phyloP scores from a whole-genome alignment of 1,140 invertebrate genomes.

The Trachymyrmex cornetzi region DNA sequence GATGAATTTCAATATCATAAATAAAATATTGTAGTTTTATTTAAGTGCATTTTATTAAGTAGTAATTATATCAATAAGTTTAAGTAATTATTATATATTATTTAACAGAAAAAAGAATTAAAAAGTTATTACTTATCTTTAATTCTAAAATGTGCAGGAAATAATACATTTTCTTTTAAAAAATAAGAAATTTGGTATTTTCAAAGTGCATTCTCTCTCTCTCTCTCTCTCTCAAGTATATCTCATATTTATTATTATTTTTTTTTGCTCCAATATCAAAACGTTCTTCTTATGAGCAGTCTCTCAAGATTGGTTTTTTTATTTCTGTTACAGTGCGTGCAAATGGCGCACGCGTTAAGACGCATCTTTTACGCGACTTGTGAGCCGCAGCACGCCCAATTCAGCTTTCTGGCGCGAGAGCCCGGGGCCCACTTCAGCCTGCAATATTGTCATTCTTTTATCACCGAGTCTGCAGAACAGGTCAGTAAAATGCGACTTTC shows the following conservation, averaged over 20 bases:
- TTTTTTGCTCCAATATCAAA: background rate
- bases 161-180: background rate
- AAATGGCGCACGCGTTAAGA: constrained; percentile 94
- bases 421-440: constrained; percentile 91
- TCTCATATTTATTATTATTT: too few relatives aligned
- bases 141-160: too few relatives aligned
- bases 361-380: constrained; percentile 95
- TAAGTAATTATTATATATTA: background rate
- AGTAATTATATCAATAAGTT: background rate
- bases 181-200: background rate
- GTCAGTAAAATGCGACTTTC: constrained; percentile 85
- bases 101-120: too few relatives aligned
- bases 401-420: constrained; percentile 94
- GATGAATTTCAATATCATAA: background rate
- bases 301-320: background rate
- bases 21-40: background rate
- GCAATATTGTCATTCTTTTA: constrained; percentile 95
- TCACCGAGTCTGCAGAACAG: constrained; percentile 92
- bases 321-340: constrained; percentile 90
- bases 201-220: background rate
- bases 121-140: too few relatives aligned
- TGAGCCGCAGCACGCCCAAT: constrained; percentile 93
- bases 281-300: background rate
- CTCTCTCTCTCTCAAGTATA: too few relatives aligned
- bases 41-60: background rate